Percentiles rank a stretch among this genome's conserved stretches.
Evolutionary conservation across 92 coral and sea anemone genomes (phyloP).

Genomic region (Actinostola sp.): DNA sequence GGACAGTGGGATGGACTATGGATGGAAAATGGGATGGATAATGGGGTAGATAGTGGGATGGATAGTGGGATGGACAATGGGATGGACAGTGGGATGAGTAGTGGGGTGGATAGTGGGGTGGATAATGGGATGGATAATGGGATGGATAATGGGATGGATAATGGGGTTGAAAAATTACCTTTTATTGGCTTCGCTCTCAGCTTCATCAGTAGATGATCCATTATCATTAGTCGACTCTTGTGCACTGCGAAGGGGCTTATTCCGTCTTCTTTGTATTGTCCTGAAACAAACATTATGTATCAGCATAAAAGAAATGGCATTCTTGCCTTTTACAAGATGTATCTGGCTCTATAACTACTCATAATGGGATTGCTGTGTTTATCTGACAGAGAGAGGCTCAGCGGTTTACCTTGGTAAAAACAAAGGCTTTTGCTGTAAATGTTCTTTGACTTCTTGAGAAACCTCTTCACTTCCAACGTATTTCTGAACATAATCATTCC

Average conservation of each 20-base stretch:
- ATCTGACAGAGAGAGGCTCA: not conserved
- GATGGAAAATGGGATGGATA: too few relatives aligned
- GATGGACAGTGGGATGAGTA: too few relatives aligned
- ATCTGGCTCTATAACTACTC: too few relatives aligned
- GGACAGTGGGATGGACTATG: too few relatives aligned
- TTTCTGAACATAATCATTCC: constrained; percentile 99
- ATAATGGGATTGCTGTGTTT: too few relatives aligned
- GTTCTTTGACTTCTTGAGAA: constrained; percentile 93
- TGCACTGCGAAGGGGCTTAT: constrained; percentile 49
- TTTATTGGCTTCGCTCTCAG: constrained; percentile 83
- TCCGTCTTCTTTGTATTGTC: constrained; percentile 54
- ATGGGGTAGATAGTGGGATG: too few relatives aligned
- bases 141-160: not conserved
- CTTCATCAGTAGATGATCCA: constrained; percentile 92
- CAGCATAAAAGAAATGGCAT: not conserved
- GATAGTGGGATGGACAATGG: too few relatives aligned
- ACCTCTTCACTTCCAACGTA: constrained; percentile 94
- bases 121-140: too few relatives aligned
- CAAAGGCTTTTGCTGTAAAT: constrained; percentile 88
- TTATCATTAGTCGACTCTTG: constrained; percentile 84
- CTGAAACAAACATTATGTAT: constrained; percentile 18
- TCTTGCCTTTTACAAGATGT: too few relatives aligned
- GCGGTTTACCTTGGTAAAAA: constrained; percentile 81
- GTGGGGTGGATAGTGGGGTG: too few relatives aligned
- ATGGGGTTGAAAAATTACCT: constrained; percentile 39